Evolutionary conservation across 2,113 vertebrate species (phyloP).

Genomic region (Stomatorhinus ivindoensis): DNA sequence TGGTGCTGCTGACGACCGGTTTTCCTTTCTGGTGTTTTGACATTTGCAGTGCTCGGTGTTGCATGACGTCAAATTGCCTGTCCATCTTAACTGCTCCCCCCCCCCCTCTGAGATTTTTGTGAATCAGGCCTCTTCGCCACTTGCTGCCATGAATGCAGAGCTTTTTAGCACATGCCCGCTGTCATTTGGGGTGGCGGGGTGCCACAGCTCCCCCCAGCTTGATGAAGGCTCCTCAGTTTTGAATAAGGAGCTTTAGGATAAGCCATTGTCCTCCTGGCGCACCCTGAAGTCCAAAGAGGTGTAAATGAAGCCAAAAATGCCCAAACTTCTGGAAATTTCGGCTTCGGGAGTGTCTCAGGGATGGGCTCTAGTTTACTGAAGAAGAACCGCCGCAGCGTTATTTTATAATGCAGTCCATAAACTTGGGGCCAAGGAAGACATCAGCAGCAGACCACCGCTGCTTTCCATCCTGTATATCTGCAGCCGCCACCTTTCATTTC

Average conservation of each 20-base stretch:
- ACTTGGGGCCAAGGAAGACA: neutral
- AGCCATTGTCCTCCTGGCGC: neutral
- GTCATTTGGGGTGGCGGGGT: neutral
- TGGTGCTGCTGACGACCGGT: constrained; percentile 14
- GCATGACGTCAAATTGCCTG: neutral
- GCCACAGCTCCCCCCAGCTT: neutral
- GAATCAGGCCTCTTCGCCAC: neutral
- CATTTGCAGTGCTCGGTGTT: neutral
- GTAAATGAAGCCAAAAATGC: neutral
- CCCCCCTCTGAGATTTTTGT: neutral
- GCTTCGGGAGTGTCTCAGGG: neutral
- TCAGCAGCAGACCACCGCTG: neutral
- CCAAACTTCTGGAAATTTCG: neutral
- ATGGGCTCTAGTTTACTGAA: neutral
- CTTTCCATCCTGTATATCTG: neutral
- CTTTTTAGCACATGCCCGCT: neutral
- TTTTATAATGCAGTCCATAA: neutral
- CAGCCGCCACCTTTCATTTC: neutral
- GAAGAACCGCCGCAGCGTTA: neutral
- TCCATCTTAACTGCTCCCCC: neutral
- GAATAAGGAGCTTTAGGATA: neutral
- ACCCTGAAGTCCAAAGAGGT: neutral
- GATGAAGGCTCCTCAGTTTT: neutral
- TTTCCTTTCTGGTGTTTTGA: neutral
- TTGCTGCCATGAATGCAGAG: neutral